phyloP scores from a whole-genome alignment of 2,888 invertebrate species.

The Lapara coniferarum region DNA sequence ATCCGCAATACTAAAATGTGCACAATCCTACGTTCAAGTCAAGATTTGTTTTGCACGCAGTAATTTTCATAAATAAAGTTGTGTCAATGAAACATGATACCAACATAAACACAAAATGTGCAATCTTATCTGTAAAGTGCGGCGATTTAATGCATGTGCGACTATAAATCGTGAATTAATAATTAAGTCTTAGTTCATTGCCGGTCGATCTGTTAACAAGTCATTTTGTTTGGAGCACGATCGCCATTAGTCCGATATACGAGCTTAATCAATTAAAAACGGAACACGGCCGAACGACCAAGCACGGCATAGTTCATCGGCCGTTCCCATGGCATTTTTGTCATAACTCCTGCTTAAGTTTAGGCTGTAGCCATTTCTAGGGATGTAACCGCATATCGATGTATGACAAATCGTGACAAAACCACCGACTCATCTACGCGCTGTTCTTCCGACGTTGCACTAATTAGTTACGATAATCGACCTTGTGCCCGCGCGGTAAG shows the following conservation, averaged over 20 bases:
- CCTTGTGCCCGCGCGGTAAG: slow-evolving; percentile 48
- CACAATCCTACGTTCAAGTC: not conserved
- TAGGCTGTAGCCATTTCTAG: slow-evolving; percentile 55
- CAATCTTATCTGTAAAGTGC: slow-evolving; percentile 4
- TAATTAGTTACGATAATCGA: slow-evolving; percentile 35
- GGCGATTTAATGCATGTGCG: slow-evolving; percentile 20
- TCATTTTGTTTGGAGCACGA: slow-evolving; percentile 60
- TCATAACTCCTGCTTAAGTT: slow-evolving; percentile 73
- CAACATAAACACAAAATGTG: slow-evolving; percentile 9
- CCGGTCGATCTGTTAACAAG: slow-evolving; percentile 53
- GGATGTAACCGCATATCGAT: slow-evolving; percentile 71
- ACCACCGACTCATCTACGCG: slow-evolving; percentile 74
- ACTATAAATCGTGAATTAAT: slow-evolving; percentile 50
- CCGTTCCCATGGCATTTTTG: slow-evolving; percentile 76
- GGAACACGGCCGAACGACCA: slow-evolving; percentile 30
- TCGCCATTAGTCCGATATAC: slow-evolving; percentile 56
- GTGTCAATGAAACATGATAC: slow-evolving; percentile 8
- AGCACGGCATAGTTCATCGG: slow-evolving; percentile 58
- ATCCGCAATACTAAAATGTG: not conserved
- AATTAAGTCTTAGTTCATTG: slow-evolving; percentile 51
- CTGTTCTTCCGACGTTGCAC: slow-evolving; percentile 33
- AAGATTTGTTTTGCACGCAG: not conserved
- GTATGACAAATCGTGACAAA: slow-evolving; percentile 83
- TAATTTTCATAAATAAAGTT: not conserved
- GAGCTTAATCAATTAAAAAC: slow-evolving; percentile 58